phyloP scores from a whole-genome alignment of 2,888 invertebrate species.

The Dolichopus griseipennis region DNA sequence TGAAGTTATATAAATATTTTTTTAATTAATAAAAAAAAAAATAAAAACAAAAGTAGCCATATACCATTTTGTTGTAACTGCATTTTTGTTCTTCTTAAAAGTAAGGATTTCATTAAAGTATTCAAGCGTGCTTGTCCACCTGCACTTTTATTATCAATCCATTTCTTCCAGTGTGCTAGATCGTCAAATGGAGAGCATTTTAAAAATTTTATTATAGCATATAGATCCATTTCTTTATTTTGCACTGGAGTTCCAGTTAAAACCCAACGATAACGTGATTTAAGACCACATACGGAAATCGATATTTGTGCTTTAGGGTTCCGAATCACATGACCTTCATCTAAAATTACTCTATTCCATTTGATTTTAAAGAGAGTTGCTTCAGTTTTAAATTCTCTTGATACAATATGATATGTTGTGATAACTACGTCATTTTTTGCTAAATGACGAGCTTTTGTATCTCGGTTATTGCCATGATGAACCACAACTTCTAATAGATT shows the following conservation, averaged over 20 bases:
- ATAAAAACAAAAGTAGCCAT: too few species aligned
- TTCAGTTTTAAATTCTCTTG: conserved; percentile 51
- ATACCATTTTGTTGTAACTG: conserved; percentile 60
- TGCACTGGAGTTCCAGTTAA: conserved; percentile 94
- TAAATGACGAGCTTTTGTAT: conserved; percentile 52
- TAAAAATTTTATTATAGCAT: conserved; percentile 72
- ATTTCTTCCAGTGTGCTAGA: conserved; percentile 77
- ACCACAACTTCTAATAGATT: conserved; percentile 56
- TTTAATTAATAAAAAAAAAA: too few species aligned
- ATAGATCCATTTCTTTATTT: conserved; percentile 80
- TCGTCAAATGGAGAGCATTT: conserved; percentile 85
- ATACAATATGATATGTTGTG: conserved; percentile 76
- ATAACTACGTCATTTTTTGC: conserved; percentile 71
- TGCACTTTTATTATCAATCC: conserved; percentile 76
- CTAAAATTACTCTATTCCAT: conserved; percentile 82
- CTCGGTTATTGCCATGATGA: conserved; percentile 76
- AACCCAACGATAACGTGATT: conserved; percentile 59
- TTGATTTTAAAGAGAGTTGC: conserved; percentile 58
- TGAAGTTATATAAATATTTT: too few species aligned
- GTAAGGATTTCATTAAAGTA: conserved; percentile 71
- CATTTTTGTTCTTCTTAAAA: conserved; percentile 80
- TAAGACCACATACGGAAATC: conserved; percentile 53
- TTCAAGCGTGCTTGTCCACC: conserved; percentile 74
- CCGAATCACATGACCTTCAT: conserved; percentile 88
- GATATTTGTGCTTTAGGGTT: conserved; percentile 76